These are phyloP conservation scores for western clawed frog (Xenopus tropicalis) DNA, from an alignment of 2,113 vertebrate genomes.

Conservation along the genomic window UCB_Xtro_10.0 CM004448.2:77051001-77051500, in stretches of 20 bases:
- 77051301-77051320: too few relatives aligned
- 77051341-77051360: too few relatives aligned
- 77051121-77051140: conserved; percentile 9
- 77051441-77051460: too few relatives aligned
- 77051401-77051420: background rate
- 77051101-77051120: conserved; percentile 9
- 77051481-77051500: background rate
- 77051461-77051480: too few relatives aligned
- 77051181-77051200: background rate
- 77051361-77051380: too few relatives aligned
- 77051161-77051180: background rate
- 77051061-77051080: background rate
- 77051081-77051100: conserved; percentile 13
- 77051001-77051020: background rate
- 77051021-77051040: background rate
- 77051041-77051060: background rate
- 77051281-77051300: too few relatives aligned
- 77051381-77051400: background rate
- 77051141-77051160: background rate
- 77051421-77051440: too few relatives aligned
- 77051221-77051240: background rate
- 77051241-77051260: too few relatives aligned
- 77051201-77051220: background rate
- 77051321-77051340: too few relatives aligned
- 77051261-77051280: too few relatives aligned